Evolutionary conservation across 2,113 vertebrate species (phyloP).

Genomic region (Theristicus caerulescens): DNA sequence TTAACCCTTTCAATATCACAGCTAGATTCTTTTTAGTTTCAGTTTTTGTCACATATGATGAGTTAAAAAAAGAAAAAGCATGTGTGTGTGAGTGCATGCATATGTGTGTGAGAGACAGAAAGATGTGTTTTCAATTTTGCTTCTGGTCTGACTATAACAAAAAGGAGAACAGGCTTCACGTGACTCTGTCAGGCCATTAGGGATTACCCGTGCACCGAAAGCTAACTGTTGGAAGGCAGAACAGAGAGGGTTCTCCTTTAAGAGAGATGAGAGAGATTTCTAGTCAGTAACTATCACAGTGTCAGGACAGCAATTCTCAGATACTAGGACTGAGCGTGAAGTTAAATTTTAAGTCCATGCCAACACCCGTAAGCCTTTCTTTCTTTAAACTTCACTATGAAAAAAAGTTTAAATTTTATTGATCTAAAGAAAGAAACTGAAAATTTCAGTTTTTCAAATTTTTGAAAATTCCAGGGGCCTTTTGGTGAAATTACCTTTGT

Average conservation of each 20-base stretch:
- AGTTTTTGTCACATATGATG: background rate
- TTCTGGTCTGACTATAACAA: background rate
- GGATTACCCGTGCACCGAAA: background rate
- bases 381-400: background rate
- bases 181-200: background rate
- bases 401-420: background rate
- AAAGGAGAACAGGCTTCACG: accelerated
- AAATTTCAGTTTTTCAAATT: background rate
- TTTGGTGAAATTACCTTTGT: background rate
- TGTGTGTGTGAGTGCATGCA: background rate
- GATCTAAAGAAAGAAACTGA: background rate
- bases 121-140: background rate
- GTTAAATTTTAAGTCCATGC: background rate
- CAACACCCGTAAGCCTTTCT: background rate
- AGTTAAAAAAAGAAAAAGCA: accelerated
- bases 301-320: background rate
- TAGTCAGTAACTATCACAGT: background rate
- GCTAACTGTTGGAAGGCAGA: background rate
- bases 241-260: background rate
- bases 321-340: background rate
- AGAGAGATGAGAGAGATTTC: background rate
- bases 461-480: background rate
- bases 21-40: background rate
- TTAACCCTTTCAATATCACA: too few relatives aligned
- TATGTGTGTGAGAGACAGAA: accelerated